Conservation (phyloP, 2,888 invertebrate genomes). For the Drosophila flavopinicola region DNA sequence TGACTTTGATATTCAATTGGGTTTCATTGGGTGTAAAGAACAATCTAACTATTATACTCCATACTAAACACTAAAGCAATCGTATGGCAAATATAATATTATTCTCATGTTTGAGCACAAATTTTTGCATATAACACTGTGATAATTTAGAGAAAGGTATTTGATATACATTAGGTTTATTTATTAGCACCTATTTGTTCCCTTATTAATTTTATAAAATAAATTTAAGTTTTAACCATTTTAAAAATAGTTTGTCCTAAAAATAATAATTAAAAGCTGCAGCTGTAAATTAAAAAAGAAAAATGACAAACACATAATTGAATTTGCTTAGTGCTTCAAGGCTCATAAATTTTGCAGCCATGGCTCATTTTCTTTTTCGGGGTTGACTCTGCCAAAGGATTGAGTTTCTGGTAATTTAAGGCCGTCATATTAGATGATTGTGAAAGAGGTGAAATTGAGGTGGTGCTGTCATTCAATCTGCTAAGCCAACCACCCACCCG, state of each 20-base stretch:
- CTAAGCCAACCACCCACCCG: slow-evolving; percentile 32
- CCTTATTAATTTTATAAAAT: background rate
- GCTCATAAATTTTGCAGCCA: background rate
- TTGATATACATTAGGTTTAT: too few species aligned
- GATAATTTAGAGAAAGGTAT: too few species aligned
- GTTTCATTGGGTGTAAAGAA: background rate
- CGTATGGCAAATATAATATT: too few species aligned
- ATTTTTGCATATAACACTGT: too few species aligned
- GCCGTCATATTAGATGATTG: slow-evolving; percentile 26
- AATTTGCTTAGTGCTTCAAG: slow-evolving; percentile 1
- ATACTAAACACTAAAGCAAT: background rate
- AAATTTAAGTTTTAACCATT: background rate
- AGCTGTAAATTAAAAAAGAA: background rate
- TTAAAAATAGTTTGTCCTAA: accelerated
- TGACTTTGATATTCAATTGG: background rate
- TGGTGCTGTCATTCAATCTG: slow-evolving; percentile 65
- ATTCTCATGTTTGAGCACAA: too few species aligned
- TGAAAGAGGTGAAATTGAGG: slow-evolving; percentile 37
- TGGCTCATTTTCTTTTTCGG: background rate
- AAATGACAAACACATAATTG: background rate
- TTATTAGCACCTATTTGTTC: too few species aligned
- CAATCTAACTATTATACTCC: background rate
- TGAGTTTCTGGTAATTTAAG: slow-evolving; percentile 46
- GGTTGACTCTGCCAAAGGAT: slow-evolving; percentile 12
- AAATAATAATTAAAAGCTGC: background rate